Conservation (phyloP, 2,113 vertebrate species). For the Peromyscus californicus region DNA sequence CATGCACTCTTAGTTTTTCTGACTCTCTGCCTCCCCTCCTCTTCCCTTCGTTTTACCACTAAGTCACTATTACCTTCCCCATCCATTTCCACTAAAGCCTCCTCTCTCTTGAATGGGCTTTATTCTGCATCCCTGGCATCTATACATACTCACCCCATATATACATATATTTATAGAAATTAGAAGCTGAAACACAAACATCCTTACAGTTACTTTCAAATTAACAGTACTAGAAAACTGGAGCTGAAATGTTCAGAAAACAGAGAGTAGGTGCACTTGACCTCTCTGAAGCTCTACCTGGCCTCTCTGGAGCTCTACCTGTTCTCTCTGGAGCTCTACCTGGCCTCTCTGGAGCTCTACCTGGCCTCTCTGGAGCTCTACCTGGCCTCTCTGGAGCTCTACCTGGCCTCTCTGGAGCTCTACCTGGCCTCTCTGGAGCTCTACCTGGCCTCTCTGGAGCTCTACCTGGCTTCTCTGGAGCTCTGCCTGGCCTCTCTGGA, state of each 20-base stretch:
- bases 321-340: too few relatives aligned
- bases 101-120: background rate
- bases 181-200: background rate
- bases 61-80: background rate
- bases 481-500: background rate
- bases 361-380: background rate
- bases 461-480: too few relatives aligned
- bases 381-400: too few relatives aligned
- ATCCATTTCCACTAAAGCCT: background rate
- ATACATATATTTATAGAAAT: background rate
- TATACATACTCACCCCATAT: background rate
- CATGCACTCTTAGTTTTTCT: background rate
- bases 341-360: background rate
- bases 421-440: too few relatives aligned
- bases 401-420: background rate
- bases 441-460: too few relatives aligned
- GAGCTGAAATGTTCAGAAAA: background rate
- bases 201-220: background rate
- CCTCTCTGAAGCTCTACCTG: background rate
- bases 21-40: fast-evolving
- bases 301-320: background rate
- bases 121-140: background rate
- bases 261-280: fast-evolving
- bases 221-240: background rate
- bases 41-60: background rate